Evolutionary conservation across 2,888 invertebrate genomes (phyloP).

Genomic region (Orthonychiurus folsomi): DNA sequence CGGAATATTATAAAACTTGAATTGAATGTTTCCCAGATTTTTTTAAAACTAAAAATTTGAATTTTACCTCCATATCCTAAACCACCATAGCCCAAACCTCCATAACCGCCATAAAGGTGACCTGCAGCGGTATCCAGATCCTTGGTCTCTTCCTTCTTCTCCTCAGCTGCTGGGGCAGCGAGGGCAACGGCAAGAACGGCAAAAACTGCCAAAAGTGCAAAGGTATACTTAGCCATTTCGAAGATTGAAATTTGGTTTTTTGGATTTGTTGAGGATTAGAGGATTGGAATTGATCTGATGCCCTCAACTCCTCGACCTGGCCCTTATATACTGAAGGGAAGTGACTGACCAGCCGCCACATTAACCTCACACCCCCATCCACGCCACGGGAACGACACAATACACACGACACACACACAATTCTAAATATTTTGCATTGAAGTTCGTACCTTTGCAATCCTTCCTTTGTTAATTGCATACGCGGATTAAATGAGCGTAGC

Average conservation of each 20-base stretch:
- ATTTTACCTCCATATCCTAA: slow-evolving; percentile 11
- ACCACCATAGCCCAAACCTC: slow-evolving; percentile 18
- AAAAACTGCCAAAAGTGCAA: background rate
- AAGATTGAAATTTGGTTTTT: slow-evolving; percentile 2
- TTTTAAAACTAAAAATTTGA: slow-evolving; percentile 9
- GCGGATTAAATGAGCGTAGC: background rate
- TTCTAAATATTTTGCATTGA: too few relatives aligned
- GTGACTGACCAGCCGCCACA: background rate
- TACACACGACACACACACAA: background rate
- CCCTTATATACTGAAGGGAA: background rate
- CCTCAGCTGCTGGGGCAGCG: slow-evolving; percentile 9
- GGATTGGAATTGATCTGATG: background rate
- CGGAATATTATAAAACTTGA: slow-evolving; percentile 12
- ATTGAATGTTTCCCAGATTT: background rate
- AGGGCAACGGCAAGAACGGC: slow-evolving; percentile 9
- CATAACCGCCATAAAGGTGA: slow-evolving; percentile 16
- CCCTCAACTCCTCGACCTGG: too few relatives aligned
- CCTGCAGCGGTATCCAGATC: slow-evolving; percentile 17
- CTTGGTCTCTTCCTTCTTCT: slow-evolving; percentile 16
- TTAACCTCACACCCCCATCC: background rate
- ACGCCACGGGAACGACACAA: too few relatives aligned
- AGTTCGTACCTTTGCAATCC: too few relatives aligned
- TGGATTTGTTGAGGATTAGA: too few relatives aligned
- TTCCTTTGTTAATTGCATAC: background rate
- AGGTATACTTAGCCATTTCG: slow-evolving; percentile 13